Percentiles rank a stretch among this genome's conserved stretches.
phyloP scores from a whole-genome alignment of 2,888 invertebrate genomes.

The Siphonodentalium dalli region DNA sequence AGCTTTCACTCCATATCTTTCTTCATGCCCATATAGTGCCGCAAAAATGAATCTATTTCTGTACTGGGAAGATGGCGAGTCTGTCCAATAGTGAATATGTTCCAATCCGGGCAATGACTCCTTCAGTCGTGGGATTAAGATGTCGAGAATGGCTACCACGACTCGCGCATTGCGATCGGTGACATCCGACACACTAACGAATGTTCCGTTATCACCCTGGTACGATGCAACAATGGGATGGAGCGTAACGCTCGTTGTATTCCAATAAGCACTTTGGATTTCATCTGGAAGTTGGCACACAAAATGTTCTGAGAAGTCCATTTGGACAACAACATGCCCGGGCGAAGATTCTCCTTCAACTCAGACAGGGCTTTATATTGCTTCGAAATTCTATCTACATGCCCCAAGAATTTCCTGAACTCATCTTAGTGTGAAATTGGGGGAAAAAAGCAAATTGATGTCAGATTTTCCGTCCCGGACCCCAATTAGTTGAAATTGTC shows the following conservation, averaged over 20 bases:
- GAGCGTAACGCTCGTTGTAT: slow-evolving; percentile 12
- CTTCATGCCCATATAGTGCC: slow-evolving; percentile 13
- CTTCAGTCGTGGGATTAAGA: slow-evolving; percentile 10
- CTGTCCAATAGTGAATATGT: slow-evolving; percentile 29
- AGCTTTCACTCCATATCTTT: slow-evolving; percentile 1
- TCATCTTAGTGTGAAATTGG: no score
- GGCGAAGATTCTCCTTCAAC: slow-evolving; percentile 19
- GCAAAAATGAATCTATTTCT: slow-evolving; percentile 30
- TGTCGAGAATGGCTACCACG: slow-evolving; percentile 16
- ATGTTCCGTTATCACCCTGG: slow-evolving; percentile 6
- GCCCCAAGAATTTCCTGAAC: slow-evolving; percentile 12
- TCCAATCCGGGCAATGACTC: slow-evolving; percentile 4
- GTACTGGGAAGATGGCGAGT: slow-evolving; percentile 31
- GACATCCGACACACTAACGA: slow-evolving; percentile 13
- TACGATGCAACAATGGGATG: slow-evolving; percentile 20
- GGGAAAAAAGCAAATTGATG: no score
- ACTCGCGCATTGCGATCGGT: slow-evolving; percentile 17
- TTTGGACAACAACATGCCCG: slow-evolving; percentile 20
- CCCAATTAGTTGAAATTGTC: no score
- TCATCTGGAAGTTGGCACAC: slow-evolving; percentile 12
- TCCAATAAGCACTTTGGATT: slow-evolving; percentile 28
- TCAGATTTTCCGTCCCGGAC: no score
- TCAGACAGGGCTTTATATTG: slow-evolving; percentile 20
- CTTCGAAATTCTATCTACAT: slow-evolving; percentile 7
- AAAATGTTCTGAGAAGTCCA: slow-evolving; percentile 33